These are phyloP conservation scores for Turritopsis rubra DNA, from an alignment of 30 jellyfish, hydroid and myxozoan species.

Conservation along the genomic window DNA sequence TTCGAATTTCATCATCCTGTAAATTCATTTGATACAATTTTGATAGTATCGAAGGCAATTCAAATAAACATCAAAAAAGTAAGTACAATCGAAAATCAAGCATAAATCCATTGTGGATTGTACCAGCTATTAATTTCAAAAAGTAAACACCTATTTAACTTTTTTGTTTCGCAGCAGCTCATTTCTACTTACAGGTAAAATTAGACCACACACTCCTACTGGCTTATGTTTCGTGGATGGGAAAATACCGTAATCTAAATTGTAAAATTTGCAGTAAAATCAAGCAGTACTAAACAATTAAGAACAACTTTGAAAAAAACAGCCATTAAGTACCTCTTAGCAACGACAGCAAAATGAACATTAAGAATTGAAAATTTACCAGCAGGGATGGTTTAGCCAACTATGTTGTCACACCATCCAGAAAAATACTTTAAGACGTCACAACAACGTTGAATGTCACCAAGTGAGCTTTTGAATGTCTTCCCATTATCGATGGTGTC, in stretches of 20 bases:
- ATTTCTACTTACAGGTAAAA: constrained; percentile 87
- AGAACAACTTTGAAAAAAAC: no score
- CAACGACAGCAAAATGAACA: no score
- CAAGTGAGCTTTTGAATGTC: constrained; percentile 49
- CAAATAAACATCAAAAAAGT: no score
- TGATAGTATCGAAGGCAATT: no score
- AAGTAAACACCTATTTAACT: not conserved
- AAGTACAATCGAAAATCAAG: no score
- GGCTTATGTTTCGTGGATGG: constrained; percentile 86
- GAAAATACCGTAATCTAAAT: constrained; percentile 72
- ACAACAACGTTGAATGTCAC: constrained; percentile 65
- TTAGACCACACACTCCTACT: constrained; percentile 90
- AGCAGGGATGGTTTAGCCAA: constrained; percentile 93
- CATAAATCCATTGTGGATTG: no score
- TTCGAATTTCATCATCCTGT: no score
- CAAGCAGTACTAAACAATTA: constrained; percentile 21
- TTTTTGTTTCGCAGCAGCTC: not conserved
- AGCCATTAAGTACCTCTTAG: no score
- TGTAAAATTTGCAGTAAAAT: no score
- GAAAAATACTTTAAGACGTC: constrained; percentile 81
- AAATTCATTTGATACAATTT: no score
- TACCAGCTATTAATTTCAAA: no score
- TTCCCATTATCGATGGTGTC: constrained; percentile 96
- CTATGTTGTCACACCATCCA: constrained; percentile 89
- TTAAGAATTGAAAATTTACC: no score